Base-by-base conservation (phyloP, 92 coral and sea anemone genomes). In the Siderastrea radians region DNA sequence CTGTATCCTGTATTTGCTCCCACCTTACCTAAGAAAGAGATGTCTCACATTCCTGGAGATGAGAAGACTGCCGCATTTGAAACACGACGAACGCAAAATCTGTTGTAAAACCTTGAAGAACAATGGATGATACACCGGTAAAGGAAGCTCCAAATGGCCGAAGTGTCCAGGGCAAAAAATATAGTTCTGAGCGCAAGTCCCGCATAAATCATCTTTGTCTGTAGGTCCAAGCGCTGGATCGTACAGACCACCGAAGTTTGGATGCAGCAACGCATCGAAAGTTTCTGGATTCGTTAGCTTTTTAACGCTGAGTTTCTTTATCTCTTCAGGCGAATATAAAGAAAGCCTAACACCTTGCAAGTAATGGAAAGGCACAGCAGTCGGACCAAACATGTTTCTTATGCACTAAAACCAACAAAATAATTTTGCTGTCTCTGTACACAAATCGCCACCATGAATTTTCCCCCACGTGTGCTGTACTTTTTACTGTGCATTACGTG, bases 181-280 rank as follows among this genome's bases (percentile, higher is more conserved):
- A 61, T 79, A 87, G 86, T 94, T 95, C 91, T 95, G 98, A 3
- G 96, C 96, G 77, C 99, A 97, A 6, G 99, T 95, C 43, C 95
- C 95, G 64, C 99, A 97, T 88, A 97, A 68, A 50, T 97, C 99
- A 73, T 97, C 98, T 58, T 93, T 93, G 65, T 97, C 99, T 14
- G 99, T 96, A 7, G 99, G 99, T 2, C 99, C 99, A 79, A 97
- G 82, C 2, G 95, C 92, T 11, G 99, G 99, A 67, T 97, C 99
- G 82, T 97, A 97, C 6, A 97, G 71, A 16, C 99, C 99, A 19
- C 99, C 99, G 84, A 84, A 95, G 47, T 89, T 97, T 45, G 99
- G 93, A 72, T 97, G 93, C 46, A 89, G 88, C 83, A 97, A 90
- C 16, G 94, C 87, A 68, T 97, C 98, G 80, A 97, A 97, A 0